phyloP scores from a whole-genome alignment of 2,888 invertebrate genomes.

The Lithosia quadra region DNA sequence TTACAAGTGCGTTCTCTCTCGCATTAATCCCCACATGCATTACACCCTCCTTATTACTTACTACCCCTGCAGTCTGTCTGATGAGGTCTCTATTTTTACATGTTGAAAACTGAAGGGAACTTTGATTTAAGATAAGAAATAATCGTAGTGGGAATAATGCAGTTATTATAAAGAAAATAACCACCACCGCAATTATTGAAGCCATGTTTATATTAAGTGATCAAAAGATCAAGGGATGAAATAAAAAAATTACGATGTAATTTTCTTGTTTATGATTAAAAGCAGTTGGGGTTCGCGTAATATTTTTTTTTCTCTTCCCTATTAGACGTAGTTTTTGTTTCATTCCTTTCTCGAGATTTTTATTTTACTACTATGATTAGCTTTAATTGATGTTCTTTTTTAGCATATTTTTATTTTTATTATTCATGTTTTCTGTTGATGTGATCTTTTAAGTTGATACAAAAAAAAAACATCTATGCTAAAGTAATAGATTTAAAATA shows the following conservation, averaged over 20 bases:
- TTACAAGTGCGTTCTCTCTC: slow-evolving; percentile 16
- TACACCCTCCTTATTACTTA: slow-evolving; percentile 49
- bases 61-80: slow-evolving; percentile 56
- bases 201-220: not conserved
- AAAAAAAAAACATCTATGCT: too few species aligned
- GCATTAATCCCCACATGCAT: slow-evolving; percentile 31
- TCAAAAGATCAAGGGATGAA: not conserved
- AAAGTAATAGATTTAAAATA: too few species aligned
- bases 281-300: not conserved
- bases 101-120: slow-evolving; percentile 20
- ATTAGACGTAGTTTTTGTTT: not conserved
- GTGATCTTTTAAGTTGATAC: too few species aligned
- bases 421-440: too few species aligned
- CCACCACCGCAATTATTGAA: slow-evolving; percentile 1
- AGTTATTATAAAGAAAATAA: slow-evolving; percentile 4
- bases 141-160: not conserved
- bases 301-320: not conserved
- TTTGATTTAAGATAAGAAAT: slow-evolving; percentile 17
- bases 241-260: not conserved
- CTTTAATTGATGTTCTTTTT: too few species aligned
- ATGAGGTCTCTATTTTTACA: slow-evolving; percentile 54
- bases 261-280: not conserved
- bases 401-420: too few species aligned
- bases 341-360: too few species aligned
- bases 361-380: too few species aligned